Conservation (phyloP, 2,888 invertebrate genomes). For the Lepidocyrtoides sp. region DNA sequence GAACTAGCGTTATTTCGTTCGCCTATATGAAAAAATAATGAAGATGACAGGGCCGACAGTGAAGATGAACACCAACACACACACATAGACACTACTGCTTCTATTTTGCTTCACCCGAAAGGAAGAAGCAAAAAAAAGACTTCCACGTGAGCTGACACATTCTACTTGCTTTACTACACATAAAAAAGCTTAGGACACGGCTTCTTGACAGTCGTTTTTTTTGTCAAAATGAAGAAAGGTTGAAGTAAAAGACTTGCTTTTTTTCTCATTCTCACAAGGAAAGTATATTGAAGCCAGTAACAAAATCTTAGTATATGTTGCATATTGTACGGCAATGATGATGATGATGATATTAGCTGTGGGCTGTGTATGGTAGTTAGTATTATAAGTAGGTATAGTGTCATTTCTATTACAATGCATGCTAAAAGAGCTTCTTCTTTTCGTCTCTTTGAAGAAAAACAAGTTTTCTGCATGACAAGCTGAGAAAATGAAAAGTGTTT, state of each 20-base stretch:
- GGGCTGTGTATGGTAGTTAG: not conserved
- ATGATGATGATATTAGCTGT: conserved; percentile 10
- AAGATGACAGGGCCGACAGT: not conserved
- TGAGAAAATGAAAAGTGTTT: conserved; percentile 64
- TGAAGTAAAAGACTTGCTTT: not conserved
- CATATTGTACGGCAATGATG: not conserved
- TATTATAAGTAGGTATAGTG: not conserved
- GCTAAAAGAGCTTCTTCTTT: not conserved
- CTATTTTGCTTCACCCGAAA: not conserved
- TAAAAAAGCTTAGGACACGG: not conserved
- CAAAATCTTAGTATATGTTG: not conserved
- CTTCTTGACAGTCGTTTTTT: not conserved
- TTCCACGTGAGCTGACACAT: conserved; percentile 58
- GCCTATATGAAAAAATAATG: not conserved
- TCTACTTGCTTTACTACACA: conserved; percentile 5
- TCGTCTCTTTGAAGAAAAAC: conserved; percentile 16
- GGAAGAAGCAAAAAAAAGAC: conserved; percentile 9
- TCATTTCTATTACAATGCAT: not conserved
- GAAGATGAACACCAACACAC: too few species aligned
- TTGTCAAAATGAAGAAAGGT: not conserved
- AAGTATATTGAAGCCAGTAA: not conserved
- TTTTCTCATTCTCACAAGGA: not conserved
- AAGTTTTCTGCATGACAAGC: conserved; percentile 66
- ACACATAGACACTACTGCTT: too few species aligned
- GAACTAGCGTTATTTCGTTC: not conserved